phyloP scores from a whole-genome alignment of 2,797 vertebrate genomes.

The Arnoldichthys spilopterus region DNA sequence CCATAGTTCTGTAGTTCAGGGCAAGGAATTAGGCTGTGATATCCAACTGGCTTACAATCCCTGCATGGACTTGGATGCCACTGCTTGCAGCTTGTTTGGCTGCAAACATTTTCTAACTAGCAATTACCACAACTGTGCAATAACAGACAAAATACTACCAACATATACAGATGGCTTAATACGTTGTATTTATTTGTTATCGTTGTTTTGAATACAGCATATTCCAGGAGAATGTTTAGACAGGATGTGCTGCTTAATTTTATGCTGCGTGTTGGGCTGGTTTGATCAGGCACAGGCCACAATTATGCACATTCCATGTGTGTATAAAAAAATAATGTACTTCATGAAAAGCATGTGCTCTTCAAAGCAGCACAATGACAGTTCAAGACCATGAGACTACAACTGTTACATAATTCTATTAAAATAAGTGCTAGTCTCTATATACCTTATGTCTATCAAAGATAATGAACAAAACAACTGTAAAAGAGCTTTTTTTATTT shows the following conservation, averaged over 20 bases:
- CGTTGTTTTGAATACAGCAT: slow-evolving; percentile 4
- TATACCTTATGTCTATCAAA: background rate
- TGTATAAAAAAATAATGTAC: background rate
- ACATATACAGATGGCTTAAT: background rate
- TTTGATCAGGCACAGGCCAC: background rate
- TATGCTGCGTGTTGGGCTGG: background rate
- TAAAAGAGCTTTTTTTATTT: background rate
- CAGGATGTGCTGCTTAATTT: background rate
- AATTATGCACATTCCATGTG: background rate
- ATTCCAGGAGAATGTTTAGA: slow-evolving; percentile 1
- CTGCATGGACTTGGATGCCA: background rate
- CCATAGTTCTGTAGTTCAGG: background rate
- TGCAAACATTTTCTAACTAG: background rate
- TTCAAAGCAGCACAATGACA: background rate
- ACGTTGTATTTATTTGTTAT: background rate
- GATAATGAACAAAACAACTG: background rate
- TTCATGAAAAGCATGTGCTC: background rate
- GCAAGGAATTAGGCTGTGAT: background rate
- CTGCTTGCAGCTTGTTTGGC: background rate
- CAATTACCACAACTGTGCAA: slow-evolving; percentile 3
- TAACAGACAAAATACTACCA: slow-evolving; percentile 1
- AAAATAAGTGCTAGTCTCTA: background rate
- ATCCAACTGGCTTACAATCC: background rate
- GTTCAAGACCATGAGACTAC: background rate
- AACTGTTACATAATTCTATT: background rate